phyloP scores from a whole-genome alignment of 2,888 invertebrate species.

The Suillia variegata region DNA sequence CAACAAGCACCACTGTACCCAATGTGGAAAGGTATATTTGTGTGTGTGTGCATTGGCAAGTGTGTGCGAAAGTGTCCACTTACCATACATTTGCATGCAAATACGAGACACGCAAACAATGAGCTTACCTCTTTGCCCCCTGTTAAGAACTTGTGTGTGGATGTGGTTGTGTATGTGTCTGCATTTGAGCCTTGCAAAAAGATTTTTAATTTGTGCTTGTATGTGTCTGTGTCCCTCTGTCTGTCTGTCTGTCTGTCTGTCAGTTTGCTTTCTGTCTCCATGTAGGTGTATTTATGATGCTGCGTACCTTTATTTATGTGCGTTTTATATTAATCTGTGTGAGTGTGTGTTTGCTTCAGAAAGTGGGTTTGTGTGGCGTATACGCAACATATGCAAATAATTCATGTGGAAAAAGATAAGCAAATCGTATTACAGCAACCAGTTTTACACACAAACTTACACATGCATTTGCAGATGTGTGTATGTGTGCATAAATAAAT shows the following conservation, averaged over 20 bases:
- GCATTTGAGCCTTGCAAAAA: background rate
- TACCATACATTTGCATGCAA: conserved; percentile 17
- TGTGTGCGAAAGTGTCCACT: conserved; percentile 11
- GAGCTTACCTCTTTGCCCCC: too few species aligned
- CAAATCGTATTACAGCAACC: background rate
- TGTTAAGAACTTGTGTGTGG: too few species aligned
- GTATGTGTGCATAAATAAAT: too few species aligned
- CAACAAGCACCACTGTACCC: background rate
- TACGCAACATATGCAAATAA: conserved; percentile 1
- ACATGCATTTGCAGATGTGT: too few species aligned
- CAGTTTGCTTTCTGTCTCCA: background rate
- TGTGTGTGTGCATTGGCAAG: background rate
- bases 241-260: background rate
- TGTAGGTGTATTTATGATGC: background rate
- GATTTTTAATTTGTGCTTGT: background rate
- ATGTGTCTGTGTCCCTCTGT: background rate
- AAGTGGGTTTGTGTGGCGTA: background rate
- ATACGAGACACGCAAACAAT: background rate
- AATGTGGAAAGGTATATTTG: background rate
- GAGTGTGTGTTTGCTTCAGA: background rate
- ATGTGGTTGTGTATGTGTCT: too few species aligned
- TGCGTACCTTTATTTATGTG: background rate
- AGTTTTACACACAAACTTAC: too few species aligned
- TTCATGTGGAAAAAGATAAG: conserved; percentile 5
- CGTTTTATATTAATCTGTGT: background rate